A percentile compares a stretch with the other conserved stretches of the same genome.
Conservation (phyloP, 1,140 invertebrate species). For the Holotrichia oblita region DNA sequence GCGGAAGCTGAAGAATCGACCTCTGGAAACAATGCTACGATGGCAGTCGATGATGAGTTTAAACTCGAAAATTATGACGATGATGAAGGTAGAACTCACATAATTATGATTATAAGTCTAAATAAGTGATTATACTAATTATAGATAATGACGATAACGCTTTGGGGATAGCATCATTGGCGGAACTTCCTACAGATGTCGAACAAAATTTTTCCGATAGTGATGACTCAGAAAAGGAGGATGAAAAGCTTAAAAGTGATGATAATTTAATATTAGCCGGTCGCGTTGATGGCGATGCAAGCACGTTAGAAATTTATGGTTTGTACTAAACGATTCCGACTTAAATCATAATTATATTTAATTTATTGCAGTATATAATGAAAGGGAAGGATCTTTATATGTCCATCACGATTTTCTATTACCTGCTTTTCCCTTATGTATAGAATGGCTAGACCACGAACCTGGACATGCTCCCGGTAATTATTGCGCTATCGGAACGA, state of each 20-base stretch:
- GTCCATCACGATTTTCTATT: conserved; percentile 93
- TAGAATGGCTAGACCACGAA: conserved; percentile 93
- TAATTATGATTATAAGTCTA: background rate
- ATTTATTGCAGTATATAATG: conserved; percentile 84
- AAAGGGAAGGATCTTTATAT: conserved; percentile 87
- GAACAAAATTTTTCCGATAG: conserved; percentile 71
- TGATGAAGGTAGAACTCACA: conserved; percentile 64
- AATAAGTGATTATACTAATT: background rate
- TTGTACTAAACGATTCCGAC: conserved; percentile 44
- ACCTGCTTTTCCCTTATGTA: conserved; percentile 86
- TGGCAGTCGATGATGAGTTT: conserved; percentile 73
- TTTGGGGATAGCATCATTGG: conserved; percentile 64
- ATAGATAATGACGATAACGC: conserved; percentile 43
- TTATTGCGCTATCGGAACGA: conserved; percentile 89
- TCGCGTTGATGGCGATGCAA: conserved; percentile 84
- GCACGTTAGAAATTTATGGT: conserved; percentile 89
- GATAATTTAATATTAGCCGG: conserved; percentile 94
- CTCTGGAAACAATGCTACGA: conserved; percentile 49
- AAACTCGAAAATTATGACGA: conserved; percentile 79
- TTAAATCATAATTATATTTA: conserved; percentile 41
- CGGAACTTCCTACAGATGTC: conserved; percentile 64
- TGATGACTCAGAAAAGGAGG: conserved; percentile 88
- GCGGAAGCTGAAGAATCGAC: conserved; percentile 63
- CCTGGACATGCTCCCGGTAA: conserved; percentile 77
- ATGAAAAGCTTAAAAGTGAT: conserved; percentile 87